Conservation (phyloP, 2,113 vertebrate genomes). For the Nematolebias whitei region DNA sequence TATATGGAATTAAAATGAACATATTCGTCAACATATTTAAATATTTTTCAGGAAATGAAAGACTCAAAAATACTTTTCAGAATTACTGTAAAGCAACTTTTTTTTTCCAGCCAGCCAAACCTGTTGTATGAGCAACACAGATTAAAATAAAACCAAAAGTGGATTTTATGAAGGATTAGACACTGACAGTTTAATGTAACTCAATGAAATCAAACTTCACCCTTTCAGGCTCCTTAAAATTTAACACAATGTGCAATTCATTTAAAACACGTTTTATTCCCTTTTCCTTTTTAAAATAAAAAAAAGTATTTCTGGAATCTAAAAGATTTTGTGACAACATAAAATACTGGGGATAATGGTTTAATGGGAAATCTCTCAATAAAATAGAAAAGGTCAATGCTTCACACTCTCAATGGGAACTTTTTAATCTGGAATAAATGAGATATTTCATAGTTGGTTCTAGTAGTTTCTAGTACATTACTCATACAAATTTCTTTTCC, state of each 20-base stretch:
- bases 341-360: not conserved
- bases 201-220: not conserved
- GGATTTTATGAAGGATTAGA: not conserved
- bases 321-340: not conserved
- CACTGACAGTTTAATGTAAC: not conserved
- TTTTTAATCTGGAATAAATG: too few relatives aligned
- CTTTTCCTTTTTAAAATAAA: too few relatives aligned
- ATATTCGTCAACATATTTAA: too few relatives aligned
- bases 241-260: too few relatives aligned
- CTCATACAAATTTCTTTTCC: not conserved
- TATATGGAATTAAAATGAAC: too few relatives aligned
- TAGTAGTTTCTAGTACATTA: constrained; percentile 6
- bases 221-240: not conserved
- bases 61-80: not conserved
- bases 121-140: not conserved
- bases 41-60: too few relatives aligned
- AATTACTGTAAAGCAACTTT: too few relatives aligned
- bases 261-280: too few relatives aligned
- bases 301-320: not conserved
- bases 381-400: not conserved
- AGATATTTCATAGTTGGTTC: too few relatives aligned
- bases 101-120: too few relatives aligned
- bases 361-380: constrained; percentile 1
- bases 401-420: not conserved
- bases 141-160: not conserved